These are phyloP conservation scores for Cydia splendana DNA, from an alignment of 1,140 invertebrate species.

Conservation along the genomic window DNA sequence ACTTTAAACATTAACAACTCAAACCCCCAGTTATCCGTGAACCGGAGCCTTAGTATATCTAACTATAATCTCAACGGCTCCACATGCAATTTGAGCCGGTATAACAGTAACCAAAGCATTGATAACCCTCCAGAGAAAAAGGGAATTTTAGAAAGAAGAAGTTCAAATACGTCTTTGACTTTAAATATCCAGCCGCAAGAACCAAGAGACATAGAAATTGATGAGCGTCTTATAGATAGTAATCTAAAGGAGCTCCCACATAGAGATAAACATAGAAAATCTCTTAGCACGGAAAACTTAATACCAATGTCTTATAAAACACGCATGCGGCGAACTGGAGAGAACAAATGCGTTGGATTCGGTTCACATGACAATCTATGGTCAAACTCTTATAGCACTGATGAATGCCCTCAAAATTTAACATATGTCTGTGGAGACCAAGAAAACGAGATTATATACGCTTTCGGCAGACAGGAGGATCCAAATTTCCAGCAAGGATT, in stretches of 20 bases:
- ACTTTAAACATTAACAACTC: slow-evolving; percentile 84
- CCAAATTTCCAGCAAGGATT: slow-evolving; percentile 62
- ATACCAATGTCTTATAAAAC: slow-evolving; percentile 76
- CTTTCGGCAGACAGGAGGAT: slow-evolving; percentile 72
- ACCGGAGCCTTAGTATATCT: slow-evolving; percentile 73
- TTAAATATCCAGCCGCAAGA: slow-evolving; percentile 72
- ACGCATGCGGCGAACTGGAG: slow-evolving; percentile 54
- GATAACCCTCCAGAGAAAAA: slow-evolving; percentile 66
- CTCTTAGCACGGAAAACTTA: slow-evolving; percentile 81
- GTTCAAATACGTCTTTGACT: slow-evolving; percentile 75
- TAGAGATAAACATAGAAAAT: slow-evolving; percentile 77
- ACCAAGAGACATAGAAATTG: slow-evolving; percentile 73
- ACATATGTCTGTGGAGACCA: slow-evolving; percentile 75
- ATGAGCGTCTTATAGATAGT: slow-evolving; percentile 63
- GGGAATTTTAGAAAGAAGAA: slow-evolving; percentile 73
- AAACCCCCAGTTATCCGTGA: slow-evolving; percentile 76
- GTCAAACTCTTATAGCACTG: slow-evolving; percentile 61
- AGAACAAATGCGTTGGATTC: slow-evolving; percentile 63
- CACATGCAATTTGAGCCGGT: slow-evolving; percentile 72
- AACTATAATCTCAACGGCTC: slow-evolving; percentile 78
- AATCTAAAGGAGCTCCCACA: slow-evolving; percentile 66
- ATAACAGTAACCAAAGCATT: slow-evolving; percentile 77
- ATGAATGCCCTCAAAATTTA: slow-evolving; percentile 69
- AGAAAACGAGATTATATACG: slow-evolving; percentile 77
- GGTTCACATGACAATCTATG: slow-evolving; percentile 77